Base-by-base conservation (phyloP, 2,797 vertebrate genomes). In the Spizella passerina region DNA sequence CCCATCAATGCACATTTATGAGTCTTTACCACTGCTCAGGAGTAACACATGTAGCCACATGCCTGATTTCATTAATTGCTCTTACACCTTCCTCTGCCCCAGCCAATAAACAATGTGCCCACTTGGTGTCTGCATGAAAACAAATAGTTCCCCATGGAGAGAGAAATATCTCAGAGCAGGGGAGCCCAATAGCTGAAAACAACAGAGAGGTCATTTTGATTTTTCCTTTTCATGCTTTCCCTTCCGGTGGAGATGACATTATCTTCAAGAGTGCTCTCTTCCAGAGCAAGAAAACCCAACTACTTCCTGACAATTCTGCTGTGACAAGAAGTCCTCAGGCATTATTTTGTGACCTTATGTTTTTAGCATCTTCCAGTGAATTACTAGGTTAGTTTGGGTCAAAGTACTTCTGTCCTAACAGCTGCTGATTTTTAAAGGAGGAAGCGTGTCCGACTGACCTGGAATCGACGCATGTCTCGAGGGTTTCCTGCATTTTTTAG, bases 401-500 rank as follows among this genome's bases (percentile, higher is more conserved):
- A 95, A 95, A 95, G 78, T 94, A 95, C 83, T 95, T 92, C 90
- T 93, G 84, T 59, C 43, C 81, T 75, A 90, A 91, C 82, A 84
- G 79, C 85, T 81, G 82, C 82, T 92, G 66, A 93, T 63, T 91
- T 94, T 96, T 72, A 92, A 89, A 93, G 56, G 81, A 96, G 93
- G 89, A 96, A 96, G 57, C 2, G 4, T 85, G 69, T 82, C 43
- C 7, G 7, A 97, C 98, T 97, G 95, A 99, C 99, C 99, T 99
- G 99, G 98, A 99, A 99, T 98, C 99, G 98, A 82, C 99, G 98
- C 99, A 99, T 99, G 97, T 99, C 99, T 93, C 99, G 98, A 61
- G 99, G 99, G 97, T 99, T 99, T 97, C 99, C 99, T 59, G 99
- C 99, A 96, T 99, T 99, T 98, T 99, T 99, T 98, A 99, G 98